Evolutionary conservation across 2,888 invertebrate species (phyloP), one percentile per base, ranked within the genome.

Genomic region (Lycia hirtaria): DNA sequence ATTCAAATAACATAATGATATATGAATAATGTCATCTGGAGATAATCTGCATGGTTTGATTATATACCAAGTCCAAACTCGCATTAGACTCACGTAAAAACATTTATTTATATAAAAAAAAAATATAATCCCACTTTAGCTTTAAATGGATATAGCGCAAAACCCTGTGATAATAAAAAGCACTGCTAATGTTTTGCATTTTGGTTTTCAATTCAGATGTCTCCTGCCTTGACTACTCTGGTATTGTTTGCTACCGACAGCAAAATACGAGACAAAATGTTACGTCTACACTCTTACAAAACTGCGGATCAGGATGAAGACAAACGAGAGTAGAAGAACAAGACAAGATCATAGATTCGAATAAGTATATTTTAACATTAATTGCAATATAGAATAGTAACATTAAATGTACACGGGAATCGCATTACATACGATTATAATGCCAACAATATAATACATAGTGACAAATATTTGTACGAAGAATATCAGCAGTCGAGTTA

Each of bases 391-490:
- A 78, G 71, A 66, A 73, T 69, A 74, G 65, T 79, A 77, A 81
- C 78, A 75, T 78, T 72, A 75, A 74, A 76, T 74, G 66, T 70
- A 77, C 74, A 72, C 43, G 72, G 67, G 65, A 69, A 75, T 68
- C 83, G 85, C 74, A 86, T 85, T 74, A 77, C 60, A 86, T 85
- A 81, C 85, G 81, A 78, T 80, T 62, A 62, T 73, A 79, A 73
- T 75, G 74, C 78, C 75, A 82, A 83, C 80, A 82, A 80, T 83
- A 74, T 72, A 71, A 71, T 79, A 81, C 73, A 81, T 72, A 83
- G 74, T 80, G 78, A 80, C 73, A 77, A 75, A 81, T 73, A 81
- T 87, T 87, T 87, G 87, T 87, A 87, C 87, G 85, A 83, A 85
- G 84, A 83, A 82, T 82, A 83, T 80, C 74, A 79, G 81, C 76